Evolutionary conservation across 2,888 invertebrate species (phyloP).

Genomic region (Plusia festucae): DNA sequence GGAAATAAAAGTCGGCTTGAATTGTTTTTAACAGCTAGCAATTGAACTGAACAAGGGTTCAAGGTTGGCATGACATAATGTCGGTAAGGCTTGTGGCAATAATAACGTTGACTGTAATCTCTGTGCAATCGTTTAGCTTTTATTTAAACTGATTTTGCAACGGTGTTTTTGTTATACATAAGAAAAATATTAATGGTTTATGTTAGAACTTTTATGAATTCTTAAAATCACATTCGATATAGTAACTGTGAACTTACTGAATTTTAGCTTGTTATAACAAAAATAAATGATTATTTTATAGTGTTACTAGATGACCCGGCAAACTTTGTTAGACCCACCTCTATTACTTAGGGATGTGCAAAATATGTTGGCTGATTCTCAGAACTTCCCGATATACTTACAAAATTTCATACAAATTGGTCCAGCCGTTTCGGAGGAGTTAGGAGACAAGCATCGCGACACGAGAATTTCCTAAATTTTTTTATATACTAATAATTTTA

Average conservation of each 20-base stretch:
- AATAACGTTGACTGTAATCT: background rate
- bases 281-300: no score
- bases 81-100: background rate
- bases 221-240: background rate
- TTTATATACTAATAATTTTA: background rate
- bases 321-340: no score
- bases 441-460: no score
- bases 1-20: constrained; percentile 2
- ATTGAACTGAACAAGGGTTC: constrained; percentile 4
- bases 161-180: background rate
- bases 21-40: constrained; percentile 1
- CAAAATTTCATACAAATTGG: no score
- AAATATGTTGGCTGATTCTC: no score
- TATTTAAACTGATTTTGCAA: background rate
- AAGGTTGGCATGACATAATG: background rate
- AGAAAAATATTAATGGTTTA: no score
- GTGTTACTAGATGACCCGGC: no score
- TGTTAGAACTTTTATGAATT: background rate
- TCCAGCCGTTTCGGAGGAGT: no score
- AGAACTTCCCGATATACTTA: no score
- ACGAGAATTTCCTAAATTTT: no score
- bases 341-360: no score
- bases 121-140: background rate
- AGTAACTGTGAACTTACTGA: background rate
- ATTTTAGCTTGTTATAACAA: no score